Evolutionary conservation across 2,888 invertebrate species (phyloP).

Genomic region (Lycia hirtaria): DNA sequence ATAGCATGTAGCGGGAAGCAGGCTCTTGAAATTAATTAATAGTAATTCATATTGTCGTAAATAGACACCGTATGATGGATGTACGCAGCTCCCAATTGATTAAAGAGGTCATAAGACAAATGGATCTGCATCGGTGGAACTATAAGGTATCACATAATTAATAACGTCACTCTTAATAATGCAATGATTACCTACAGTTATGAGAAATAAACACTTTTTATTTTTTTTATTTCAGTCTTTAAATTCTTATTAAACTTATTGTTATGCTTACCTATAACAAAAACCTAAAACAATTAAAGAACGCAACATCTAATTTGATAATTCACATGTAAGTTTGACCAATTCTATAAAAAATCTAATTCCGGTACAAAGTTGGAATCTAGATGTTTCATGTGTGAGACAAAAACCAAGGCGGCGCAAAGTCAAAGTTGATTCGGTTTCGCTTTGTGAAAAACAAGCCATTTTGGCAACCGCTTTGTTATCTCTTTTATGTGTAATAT

Average conservation of each 20-base stretch:
- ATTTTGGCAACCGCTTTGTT: too few relatives aligned
- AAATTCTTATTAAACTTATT: constrained; percentile 50
- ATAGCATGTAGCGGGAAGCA: too few relatives aligned
- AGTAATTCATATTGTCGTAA: constrained; percentile 27
- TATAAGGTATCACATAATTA: constrained; percentile 38
- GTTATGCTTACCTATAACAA: not conserved
- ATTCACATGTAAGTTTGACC: too few relatives aligned
- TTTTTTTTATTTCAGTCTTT: constrained; percentile 54
- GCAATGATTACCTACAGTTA: not conserved
- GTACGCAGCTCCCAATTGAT: constrained; percentile 46
- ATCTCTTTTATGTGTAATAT: too few relatives aligned
- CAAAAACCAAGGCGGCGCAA: too few relatives aligned
- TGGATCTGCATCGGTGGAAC: constrained; percentile 46
- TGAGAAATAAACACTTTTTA: constrained; percentile 7
- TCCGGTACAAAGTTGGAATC: too few relatives aligned
- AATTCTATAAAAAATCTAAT: too few relatives aligned
- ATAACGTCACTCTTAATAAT: constrained; percentile 13
- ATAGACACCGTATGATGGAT: constrained; percentile 33
- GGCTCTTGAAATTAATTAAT: constrained; percentile 41
- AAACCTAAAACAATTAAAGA: not conserved
- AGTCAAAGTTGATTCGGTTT: too few relatives aligned
- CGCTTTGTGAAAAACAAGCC: too few relatives aligned
- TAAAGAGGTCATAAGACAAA: constrained; percentile 56
- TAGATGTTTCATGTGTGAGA: too few relatives aligned
- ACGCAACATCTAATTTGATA: too few relatives aligned